Base-by-base conservation (phyloP, 1,140 invertebrate genomes). In the Vanessa atalanta region DNA sequence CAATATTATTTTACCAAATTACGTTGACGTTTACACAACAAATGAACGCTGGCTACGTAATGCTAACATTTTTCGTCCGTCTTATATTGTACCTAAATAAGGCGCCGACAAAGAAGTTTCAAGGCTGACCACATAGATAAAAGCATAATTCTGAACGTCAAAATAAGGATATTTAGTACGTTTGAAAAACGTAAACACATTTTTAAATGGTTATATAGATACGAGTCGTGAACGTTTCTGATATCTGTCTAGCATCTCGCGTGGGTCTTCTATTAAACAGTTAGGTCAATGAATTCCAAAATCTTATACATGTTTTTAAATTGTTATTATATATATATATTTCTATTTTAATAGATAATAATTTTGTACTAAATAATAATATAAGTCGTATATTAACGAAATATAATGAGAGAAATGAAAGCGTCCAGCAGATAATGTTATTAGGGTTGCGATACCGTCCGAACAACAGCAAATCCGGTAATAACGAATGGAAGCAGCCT, bases 121-220 rank as follows among this genome's bases (percentile, higher is more conserved):
- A 91, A 92, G 90, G 90, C 85, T 90, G 85, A 85, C 37, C 6
- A 9, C 86, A 81, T 75, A 88, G 88, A 90, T 90, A 90, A 88
- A 65, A 72, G 61, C 66, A 67, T 76, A 88, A 90, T 88, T 88
- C 81, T 83, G 6, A 57, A 77, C 65, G 72, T 83, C 72, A 57
- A 72, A 76, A 66, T 77, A 79, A 82, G 77, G 80, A 82, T 81
- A 80, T 79, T 70, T 75, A 64, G 66, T 71, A 75, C 73, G 72
- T 47, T 73, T 66, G 50, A 73, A 77, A 63, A 55, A 55, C 13
- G 48, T 61, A 73, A 75, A 53, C 37, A 43, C 37, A 75, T 70
- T 74, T 70, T 72, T 16, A 11, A 31, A 65, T 16, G 77, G 72
- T 73, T 71, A 78, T 61, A 61, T 47, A 23, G 47, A 68, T 72